Conservation (phyloP, 2,113 vertebrate species). For the Microtus ochrogaster region DNA sequence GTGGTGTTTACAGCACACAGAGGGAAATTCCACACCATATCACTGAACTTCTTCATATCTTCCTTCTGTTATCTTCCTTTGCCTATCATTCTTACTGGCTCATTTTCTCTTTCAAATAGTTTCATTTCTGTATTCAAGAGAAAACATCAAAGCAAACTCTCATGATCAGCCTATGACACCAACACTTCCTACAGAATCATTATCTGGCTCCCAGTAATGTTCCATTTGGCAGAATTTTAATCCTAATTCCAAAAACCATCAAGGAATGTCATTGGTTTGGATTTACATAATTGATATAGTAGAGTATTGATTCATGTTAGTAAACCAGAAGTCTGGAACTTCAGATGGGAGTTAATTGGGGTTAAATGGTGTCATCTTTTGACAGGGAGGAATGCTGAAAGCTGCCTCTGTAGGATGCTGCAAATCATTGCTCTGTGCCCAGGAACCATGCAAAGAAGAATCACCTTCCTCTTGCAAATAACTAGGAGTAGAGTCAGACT, state of each 20-base stretch:
- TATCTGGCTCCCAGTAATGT: neutral
- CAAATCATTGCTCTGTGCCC: neutral
- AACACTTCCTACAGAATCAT: neutral
- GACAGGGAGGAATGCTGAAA: neutral
- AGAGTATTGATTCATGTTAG: constrained; percentile 58
- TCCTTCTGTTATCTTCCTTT: neutral
- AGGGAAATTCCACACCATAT: too few relatives aligned
- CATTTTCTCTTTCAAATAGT: neutral
- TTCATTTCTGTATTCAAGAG: neutral
- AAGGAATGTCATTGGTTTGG: neutral
- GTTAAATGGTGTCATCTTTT: constrained; percentile 56
- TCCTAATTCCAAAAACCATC: neutral
- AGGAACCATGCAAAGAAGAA: neutral
- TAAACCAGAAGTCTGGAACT: constrained; percentile 56
- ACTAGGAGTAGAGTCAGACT: neutral
- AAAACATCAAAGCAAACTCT: neutral
- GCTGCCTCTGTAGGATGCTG: neutral
- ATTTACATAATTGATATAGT: constrained; percentile 70
- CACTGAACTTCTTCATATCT: neutral
- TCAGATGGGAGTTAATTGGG: constrained; percentile 51
- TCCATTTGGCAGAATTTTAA: constrained; percentile 14
- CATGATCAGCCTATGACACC: neutral
- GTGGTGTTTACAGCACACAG: too few relatives aligned
- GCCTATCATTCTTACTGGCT: neutral
- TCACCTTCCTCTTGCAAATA: neutral